phyloP scores from a whole-genome alignment of 2,888 invertebrate species.

The Trilocha varians region DNA sequence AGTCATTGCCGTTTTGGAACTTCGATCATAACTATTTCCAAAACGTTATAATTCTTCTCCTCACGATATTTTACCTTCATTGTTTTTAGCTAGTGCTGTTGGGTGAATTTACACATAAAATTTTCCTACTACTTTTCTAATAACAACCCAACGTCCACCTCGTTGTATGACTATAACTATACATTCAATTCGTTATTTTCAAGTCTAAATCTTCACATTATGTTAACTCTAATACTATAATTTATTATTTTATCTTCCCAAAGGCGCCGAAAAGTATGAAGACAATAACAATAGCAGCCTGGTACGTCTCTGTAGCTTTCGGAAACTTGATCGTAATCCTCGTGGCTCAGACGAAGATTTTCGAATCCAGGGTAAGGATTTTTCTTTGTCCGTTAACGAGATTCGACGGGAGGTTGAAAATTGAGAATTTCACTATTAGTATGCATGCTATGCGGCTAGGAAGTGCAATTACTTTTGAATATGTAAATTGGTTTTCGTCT shows the following conservation, averaged over 20 bases:
- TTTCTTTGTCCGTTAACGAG: neutral
- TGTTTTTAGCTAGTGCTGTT: no score
- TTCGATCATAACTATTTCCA: no score
- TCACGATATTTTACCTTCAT: no score
- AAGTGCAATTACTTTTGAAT: conserved; percentile 11
- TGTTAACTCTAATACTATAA: neutral
- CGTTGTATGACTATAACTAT: no score
- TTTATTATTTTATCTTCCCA: neutral
- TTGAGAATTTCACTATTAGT: neutral
- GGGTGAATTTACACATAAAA: no score
- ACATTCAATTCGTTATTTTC: no score
- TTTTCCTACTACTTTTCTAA: no score
- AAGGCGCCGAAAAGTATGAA: conserved; percentile 88
- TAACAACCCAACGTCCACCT: no score
- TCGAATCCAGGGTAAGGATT: conserved; percentile 75
- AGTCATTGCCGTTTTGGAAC: no score
- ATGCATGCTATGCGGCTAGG: neutral
- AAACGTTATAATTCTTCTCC: no score
- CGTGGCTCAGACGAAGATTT: conserved; percentile 77
- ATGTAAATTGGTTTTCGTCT: conserved; percentile 1
- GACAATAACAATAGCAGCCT: conserved; percentile 87
- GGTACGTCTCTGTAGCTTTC: conserved; percentile 86
- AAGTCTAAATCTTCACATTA: neutral
- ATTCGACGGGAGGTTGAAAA: neutral
- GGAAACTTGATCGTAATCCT: conserved; percentile 87